These are phyloP conservation scores for Drosophila mayaguana DNA, from an alignment of 2,888 invertebrate genomes.

Conservation along the genomic window DNA sequence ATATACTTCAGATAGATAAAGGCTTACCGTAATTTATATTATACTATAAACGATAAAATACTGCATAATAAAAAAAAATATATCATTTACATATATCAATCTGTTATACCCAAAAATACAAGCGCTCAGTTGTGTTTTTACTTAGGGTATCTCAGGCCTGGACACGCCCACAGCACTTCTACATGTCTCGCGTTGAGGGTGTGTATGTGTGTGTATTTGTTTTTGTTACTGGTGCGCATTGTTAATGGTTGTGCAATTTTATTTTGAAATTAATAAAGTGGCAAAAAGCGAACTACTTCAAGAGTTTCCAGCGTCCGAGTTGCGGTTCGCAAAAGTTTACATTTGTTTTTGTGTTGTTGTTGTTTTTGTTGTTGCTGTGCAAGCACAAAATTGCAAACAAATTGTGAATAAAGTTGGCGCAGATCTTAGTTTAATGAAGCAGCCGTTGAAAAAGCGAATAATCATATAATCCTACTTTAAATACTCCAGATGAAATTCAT, in stretches of 20 bases:
- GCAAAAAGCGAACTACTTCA: constrained; percentile 57
- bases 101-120: neutral
- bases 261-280: constrained; percentile 78
- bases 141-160: neutral
- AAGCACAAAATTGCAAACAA: constrained; percentile 31
- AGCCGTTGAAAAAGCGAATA: constrained; percentile 23
- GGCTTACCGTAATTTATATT: neutral
- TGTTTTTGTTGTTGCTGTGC: neutral
- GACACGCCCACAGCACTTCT: neutral
- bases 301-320: constrained; percentile 37
- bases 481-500: neutral
- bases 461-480: constrained; percentile 37
- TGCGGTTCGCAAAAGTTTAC: constrained; percentile 37
- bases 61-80: no score
- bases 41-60: neutral
- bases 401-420: constrained; percentile 34
- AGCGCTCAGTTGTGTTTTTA: neutral
- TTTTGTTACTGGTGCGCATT: constrained; percentile 53
- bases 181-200: constrained; percentile 19
- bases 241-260: constrained; percentile 75
- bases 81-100: neutral
- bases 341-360: neutral
- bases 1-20: neutral
- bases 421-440: constrained; percentile 54
- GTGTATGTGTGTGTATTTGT: constrained; percentile 25